Base-by-base conservation (phyloP, 2,113 vertebrate genomes). In the Merops nubicus region DNA sequence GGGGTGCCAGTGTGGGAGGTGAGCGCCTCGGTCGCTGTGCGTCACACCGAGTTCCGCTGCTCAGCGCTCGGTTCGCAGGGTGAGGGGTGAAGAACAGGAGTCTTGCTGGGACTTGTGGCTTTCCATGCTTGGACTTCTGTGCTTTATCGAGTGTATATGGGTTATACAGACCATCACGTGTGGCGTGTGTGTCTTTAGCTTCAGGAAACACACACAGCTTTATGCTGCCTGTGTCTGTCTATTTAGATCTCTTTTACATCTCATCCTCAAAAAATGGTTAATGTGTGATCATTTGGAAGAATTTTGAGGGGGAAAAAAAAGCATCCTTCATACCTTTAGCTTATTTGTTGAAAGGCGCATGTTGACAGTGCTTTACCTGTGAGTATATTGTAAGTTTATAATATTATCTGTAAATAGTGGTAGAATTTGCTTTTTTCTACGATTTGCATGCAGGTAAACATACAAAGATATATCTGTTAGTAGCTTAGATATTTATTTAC, bases 401-500 rank as follows among this genome's bases (percentile, higher is more conserved):
- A n/a, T 40, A 77, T 36, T 77, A 20, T 80, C 34, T 67, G 38
- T 70, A 93, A 88, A 91, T 78, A 93, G 19, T 28, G n/a, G 5
- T 88, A 38, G 48, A 91, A 92, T 96, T 88, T 94, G 31, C 47
- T 63, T 6, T 20, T 88, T 74, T 74, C 42, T 59, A 5, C 15
- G 16, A 33, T 94, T 92, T 93, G 7, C 56, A 47, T 89, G 45
- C 43, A 72, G n/a, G 51, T 74, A 88, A 91, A 77, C 54, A 62
- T 40, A 7, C 51, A 72, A 64, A 74, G 48, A 78, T 87, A 26
- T 33, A 68, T 68, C 56, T 92, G n/a, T 81, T 92, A 48, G 68
- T 64, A 94, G 51, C 56, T 34, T 56, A 31, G 62, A 17, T 86
- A 62, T 78, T 91, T 94, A 72, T 95, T 97, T 94, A 69, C 67